phyloP scores from a whole-genome alignment of 2,113 vertebrate species.

The Atractosteus spatula region DNA sequence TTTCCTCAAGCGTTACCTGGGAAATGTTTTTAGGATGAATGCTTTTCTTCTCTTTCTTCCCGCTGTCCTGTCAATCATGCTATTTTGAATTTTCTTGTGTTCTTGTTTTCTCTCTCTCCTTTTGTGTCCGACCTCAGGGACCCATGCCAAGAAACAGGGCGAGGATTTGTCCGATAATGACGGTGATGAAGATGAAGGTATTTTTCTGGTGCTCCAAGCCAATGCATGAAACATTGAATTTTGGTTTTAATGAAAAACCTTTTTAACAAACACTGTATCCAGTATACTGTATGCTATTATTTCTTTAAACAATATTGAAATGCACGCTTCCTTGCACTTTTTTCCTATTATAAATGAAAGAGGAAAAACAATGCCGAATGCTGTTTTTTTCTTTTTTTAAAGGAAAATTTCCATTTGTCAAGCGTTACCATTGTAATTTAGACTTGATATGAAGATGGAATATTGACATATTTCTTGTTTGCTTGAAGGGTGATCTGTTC shows the following conservation, averaged over 20 bases:
- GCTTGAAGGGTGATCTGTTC: not conserved
- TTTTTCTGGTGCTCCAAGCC: conserved; percentile 84
- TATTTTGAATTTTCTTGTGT: conserved; percentile 93
- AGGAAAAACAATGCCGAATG: too few species aligned
- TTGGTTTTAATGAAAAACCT: not conserved
- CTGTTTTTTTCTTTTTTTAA: too few species aligned
- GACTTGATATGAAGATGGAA: not conserved
- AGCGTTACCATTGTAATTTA: not conserved
- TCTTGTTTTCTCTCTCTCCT: conserved; percentile 80
- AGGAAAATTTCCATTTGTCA: not conserved
- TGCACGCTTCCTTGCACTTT: conserved; percentile 17
- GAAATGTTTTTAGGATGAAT: not conserved
- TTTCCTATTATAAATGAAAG: conserved; percentile 4
- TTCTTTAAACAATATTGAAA: conserved; percentile 4
- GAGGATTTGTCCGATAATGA: conserved; percentile 99
- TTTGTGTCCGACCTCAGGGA: conserved; percentile 81
- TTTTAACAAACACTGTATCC: too few species aligned
- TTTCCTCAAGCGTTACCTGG: too few species aligned
- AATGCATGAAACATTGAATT: conserved; percentile 78
- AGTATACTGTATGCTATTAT: conserved; percentile 5
- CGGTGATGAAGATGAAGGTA: conserved; percentile 99
- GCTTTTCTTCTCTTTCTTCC: not conserved
- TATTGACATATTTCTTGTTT: not conserved
- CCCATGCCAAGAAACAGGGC: conserved; percentile 98
- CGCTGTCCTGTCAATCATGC: conserved; percentile 62